phyloP scores from a whole-genome alignment of 1,140 invertebrate species.

The Ceratoteleas bidentatus region DNA sequence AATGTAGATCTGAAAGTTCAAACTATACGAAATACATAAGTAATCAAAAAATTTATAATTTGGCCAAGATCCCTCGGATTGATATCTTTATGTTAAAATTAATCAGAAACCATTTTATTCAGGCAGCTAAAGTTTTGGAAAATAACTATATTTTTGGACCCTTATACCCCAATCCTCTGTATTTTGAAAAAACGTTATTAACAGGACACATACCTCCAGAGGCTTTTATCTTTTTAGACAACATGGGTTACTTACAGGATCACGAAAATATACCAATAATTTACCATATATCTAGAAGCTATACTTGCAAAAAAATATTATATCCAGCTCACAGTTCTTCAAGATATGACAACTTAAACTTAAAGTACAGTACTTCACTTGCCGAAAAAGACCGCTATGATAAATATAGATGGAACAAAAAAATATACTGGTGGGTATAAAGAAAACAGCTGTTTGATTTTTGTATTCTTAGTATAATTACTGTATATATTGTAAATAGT shows the following conservation, averaged over 20 bases:
- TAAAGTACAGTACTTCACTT: background rate
- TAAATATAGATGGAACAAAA: background rate
- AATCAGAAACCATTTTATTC: constrained; percentile 13
- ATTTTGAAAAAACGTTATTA: constrained; percentile 6
- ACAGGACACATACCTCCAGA: constrained; percentile 1
- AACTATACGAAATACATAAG: constrained; percentile 24
- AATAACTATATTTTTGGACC: constrained; percentile 16
- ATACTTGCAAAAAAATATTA: background rate
- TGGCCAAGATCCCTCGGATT: constrained; percentile 52
- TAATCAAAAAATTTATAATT: constrained; percentile 42
- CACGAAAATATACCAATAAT: background rate
- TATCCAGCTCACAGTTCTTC: constrained; percentile 1
- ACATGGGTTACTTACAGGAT: background rate
- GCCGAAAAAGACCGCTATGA: background rate
- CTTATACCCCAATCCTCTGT: background rate
- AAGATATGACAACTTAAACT: constrained; percentile 2
- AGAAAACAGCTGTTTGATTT: too few relatives aligned
- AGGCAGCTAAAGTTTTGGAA: constrained; percentile 17
- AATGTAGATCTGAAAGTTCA: constrained; percentile 1
- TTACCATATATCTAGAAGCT: constrained; percentile 1
- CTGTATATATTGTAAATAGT: too few relatives aligned
- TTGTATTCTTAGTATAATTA: too few relatives aligned
- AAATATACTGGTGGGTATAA: constrained; percentile 7
- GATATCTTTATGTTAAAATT: constrained; percentile 45
- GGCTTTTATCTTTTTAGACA: constrained; percentile 6